Base-by-base conservation (phyloP, 2,888 invertebrate genomes). In the Rhingia rostrata region DNA sequence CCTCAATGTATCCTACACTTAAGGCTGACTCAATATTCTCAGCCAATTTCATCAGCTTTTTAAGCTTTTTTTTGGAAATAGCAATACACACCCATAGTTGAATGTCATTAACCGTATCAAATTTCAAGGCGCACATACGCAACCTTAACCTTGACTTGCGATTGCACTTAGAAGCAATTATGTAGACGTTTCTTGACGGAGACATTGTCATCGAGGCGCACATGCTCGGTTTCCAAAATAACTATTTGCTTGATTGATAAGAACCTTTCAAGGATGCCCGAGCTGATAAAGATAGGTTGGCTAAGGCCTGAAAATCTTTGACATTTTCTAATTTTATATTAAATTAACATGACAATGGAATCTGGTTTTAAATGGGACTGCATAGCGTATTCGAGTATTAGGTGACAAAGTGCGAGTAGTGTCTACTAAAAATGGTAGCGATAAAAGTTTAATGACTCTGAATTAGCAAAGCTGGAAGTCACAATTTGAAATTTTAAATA, bases 61-160 rank as follows among this genome's bases (percentile, higher is more conserved):
- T 39, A 39, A 54, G 7, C 43, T 35, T 35, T 41, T 35, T 41
- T 12, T 41, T 32, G 7, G 12, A 63, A 22, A 35, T 14, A 22
- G 4, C 12, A 9, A 4, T 22, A 49, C 10, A 49, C 30, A 49
- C 49, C 22, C 30, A 22, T 47, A 47, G 12, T 45, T 6, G n/a
- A 43, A 10, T 33, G 12, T 54, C 12, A 7, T 30, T 49, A 0
- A 32, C 33, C 39, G 54, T 63, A 56, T 64, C 54, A 32, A n/a
- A 30, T 54, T 45, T 30, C 6, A 58, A 37, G 49, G 32, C 69
- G 10, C 4, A 61, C 12, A 32, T 7, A 54, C 3, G 22, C 56
- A 74, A 54, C 56, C 45, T 64, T 35, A 74, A 56, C 47, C 74
- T 74, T 74, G 56, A 58, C 41, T 39, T 22, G 63, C 22, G 56